phyloP scores from a whole-genome alignment of 2,113 vertebrate genomes.

The Aleadryas rufinucha region DNA sequence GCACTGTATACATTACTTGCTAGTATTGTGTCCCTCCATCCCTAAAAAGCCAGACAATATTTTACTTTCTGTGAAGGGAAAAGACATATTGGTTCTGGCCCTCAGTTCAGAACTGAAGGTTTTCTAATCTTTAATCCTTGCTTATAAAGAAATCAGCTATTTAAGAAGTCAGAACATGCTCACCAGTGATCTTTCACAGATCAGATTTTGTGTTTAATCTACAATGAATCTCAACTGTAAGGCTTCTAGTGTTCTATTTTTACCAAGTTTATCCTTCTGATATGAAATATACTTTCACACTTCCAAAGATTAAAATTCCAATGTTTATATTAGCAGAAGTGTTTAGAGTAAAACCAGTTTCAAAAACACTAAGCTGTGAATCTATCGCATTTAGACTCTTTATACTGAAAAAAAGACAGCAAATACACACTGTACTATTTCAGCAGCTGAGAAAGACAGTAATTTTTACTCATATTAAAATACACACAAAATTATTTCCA shows the following conservation, averaged over 20 bases:
- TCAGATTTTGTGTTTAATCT: conserved; percentile 42
- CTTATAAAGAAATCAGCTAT: neutral
- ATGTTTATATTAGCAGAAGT: conserved; percentile 49
- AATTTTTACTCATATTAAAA: neutral
- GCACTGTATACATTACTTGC: neutral
- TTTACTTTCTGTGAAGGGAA: neutral
- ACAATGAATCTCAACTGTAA: conserved; percentile 42
- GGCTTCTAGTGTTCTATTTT: conserved; percentile 12
- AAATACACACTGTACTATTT: neutral
- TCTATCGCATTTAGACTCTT: neutral
- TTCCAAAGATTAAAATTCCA: conserved; percentile 24
- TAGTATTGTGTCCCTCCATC: neutral
- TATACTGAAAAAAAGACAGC: neutral
- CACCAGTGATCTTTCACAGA: neutral
- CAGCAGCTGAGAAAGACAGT: neutral
- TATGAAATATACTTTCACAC: conserved; percentile 48
- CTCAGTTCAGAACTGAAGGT: neutral
- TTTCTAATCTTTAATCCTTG: conserved; percentile 9
- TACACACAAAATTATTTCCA: neutral
- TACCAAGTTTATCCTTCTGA: conserved; percentile 41
- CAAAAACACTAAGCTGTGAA: conserved; percentile 12
- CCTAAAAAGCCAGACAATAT: neutral
- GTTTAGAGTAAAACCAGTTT: conserved; percentile 50
- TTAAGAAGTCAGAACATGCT: conserved; percentile 39
- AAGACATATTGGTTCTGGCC: neutral